Evolutionary conservation across 2,113 vertebrate species (phyloP).

Genomic region (Forbesichthys papilliferus): DNA sequence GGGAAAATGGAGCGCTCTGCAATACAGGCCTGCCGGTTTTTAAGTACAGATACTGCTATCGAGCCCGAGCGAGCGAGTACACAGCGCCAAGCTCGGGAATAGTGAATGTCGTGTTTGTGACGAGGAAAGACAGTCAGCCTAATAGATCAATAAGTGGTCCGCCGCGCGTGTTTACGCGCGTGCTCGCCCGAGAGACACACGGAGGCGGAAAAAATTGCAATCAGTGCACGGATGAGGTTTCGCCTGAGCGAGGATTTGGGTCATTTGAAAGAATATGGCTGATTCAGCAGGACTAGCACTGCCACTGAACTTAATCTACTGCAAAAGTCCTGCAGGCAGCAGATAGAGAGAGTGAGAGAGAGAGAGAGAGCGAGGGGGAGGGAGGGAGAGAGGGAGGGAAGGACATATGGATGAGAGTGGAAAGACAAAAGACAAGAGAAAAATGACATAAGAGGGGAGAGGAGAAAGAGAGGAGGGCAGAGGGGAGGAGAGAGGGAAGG

Average conservation of each 20-base stretch:
- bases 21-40: constrained; percentile 50
- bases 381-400: background rate
- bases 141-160: no score
- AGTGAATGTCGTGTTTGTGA: no score
- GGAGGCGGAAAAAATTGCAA: no score
- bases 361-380: constrained; percentile 31
- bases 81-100: no score
- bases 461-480: background rate
- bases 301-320: constrained; percentile 77
- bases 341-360: no score
- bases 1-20: constrained; percentile 23
- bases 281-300: constrained; percentile 69
- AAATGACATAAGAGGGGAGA: constrained; percentile 1
- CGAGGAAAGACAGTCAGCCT: no score
- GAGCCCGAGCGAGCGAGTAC: constrained; percentile 9
- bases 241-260: constrained; percentile 73
- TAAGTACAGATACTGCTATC: background rate
- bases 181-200: no score
- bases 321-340: constrained; percentile 65
- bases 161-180: no score
- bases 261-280: constrained; percentile 79
- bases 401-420: constrained; percentile 9
- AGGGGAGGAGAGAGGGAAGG: no score
- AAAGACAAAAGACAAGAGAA: constrained; percentile 19
- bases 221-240: constrained; percentile 49